phyloP scores from a whole-genome alignment of 1,140 invertebrate species.

The Pseudomyrmex sp. region DNA sequence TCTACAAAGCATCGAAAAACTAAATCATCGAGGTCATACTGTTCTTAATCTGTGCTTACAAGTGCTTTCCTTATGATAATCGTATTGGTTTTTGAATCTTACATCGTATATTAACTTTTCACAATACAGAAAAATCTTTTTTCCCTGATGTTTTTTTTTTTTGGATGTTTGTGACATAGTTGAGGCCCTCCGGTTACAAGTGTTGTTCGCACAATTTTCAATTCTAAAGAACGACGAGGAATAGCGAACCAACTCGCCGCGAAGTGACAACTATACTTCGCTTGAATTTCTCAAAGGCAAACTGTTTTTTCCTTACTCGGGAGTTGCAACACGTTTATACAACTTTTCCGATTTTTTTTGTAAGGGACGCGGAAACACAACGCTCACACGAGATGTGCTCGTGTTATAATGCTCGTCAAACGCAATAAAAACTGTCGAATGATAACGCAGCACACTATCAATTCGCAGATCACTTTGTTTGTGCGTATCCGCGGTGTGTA shows the following conservation, averaged over 20 bases:
- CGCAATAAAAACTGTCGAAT: slow-evolving; percentile 44
- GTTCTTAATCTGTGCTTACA: slow-evolving; percentile 6
- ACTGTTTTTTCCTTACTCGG: neutral
- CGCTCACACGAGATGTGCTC: neutral
- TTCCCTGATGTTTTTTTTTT: neutral
- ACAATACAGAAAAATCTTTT: neutral
- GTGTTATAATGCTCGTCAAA: slow-evolving; percentile 43
- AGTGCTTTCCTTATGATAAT: slow-evolving; percentile 41
- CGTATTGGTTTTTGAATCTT: slow-evolving; percentile 16
- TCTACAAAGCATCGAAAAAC: slow-evolving; percentile 13
- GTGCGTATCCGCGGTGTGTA: slow-evolving; percentile 29
- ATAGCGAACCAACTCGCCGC: slow-evolving; percentile 7
- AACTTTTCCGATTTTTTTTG: neutral
- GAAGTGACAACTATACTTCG: slow-evolving; percentile 5
- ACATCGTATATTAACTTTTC: neutral
- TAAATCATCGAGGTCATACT: slow-evolving; percentile 21
- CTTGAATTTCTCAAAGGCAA: neutral
- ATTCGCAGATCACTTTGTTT: slow-evolving; percentile 55
- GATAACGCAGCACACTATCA: slow-evolving; percentile 26
- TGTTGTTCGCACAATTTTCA: slow-evolving; percentile 17
- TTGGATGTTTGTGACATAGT: slow-evolving; percentile 16
- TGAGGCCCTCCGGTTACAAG: neutral
- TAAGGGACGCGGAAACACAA: slow-evolving; percentile 16
- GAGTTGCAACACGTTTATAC: neutral
- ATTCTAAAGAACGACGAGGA: slow-evolving; percentile 28